Evolutionary conservation across 2,113 vertebrate genomes (phyloP), one percentile per base, ranked within the genome.

Genomic region (Pangasianodon gigas): DNA sequence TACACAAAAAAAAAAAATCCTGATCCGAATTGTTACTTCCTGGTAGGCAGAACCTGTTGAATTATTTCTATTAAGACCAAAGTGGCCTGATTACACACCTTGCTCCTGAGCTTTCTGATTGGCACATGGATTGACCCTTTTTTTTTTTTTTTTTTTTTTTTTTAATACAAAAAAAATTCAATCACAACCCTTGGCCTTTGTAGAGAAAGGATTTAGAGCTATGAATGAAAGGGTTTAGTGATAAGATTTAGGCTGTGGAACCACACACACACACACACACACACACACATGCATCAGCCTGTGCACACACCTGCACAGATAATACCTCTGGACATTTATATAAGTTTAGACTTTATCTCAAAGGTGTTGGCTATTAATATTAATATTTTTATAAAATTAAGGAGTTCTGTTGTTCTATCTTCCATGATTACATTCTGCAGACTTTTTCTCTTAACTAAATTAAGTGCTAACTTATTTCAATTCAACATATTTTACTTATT

Each of bases 31-130:
- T 5, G 51, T 90, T 52, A 69, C 56, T 83, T 90, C 60, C 56
- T 65, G 54, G 79, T 81, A 87, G 91, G 86, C 26, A 87, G 82
- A 84, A 83, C 80, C 44, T 79, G 37, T 18, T 58, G 62, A 41
- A 89, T 65, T 87, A 37, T 81, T 85, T 79, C 81, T 67, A 41
- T 90, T 86, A 88, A 79, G 85, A 89, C 79, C 67, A 86, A 90
- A 81, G 93, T 96, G 95, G 95, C 91, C 93, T 95, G 95, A 96
- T 93, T 48, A 48, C 81, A 87, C 85, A 83, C 84, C 58, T 46
- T 74, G 32, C 56, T 75, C 87, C 65, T 65, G 92, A 91, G 85
- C 14, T 51, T 80, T 86, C 79, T 84, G 88, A 93, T 92, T 92
- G 91, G 92, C 65, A 81, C 44, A 90, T 75, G 58, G n/a, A 79